Base-by-base conservation (phyloP, 2,797 vertebrate species). In the Anniella stebbinsi region DNA sequence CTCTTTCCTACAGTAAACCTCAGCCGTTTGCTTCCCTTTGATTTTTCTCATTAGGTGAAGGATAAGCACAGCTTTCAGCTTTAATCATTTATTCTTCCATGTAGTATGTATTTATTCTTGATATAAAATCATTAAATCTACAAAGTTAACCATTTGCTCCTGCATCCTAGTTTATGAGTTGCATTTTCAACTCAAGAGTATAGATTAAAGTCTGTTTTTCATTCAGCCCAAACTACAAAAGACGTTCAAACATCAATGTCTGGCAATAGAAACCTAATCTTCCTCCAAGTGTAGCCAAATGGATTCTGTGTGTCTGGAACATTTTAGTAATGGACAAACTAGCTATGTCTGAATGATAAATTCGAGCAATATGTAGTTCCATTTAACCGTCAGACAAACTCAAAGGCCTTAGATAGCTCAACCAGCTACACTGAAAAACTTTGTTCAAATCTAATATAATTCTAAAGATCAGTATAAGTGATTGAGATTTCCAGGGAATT, bases 281-380 rank as follows among this genome's bases (percentile, higher is more conserved):
- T 85, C 28, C 15, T 92, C 76, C 69, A 90, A 67, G 73, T 69
- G 66, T 84, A 63, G 33, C 76, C 75, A 81, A 91, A 90, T 45
- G 83, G 80, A 89, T 88, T 82, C 72, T 69, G 67, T 88, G 89
- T 87, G 80, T 25, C 45, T 73, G 36, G 60, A 63, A 91, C 1
- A 2, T 0, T 57, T 54, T 84, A 4, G 54, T 38, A 83, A 90
- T 11, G 85, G 45, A 80, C 60, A 95, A 95, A 90, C 60, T 88
- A 93, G 66, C 54, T 88, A 76, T 92, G 86, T 28, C 78, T n/a
- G 67, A 92, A 95, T 89, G 70, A 90, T 89, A 92, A 87, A 89
- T 86, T 86, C 36, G n/a, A 84, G 3, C 78, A 91, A 78, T 25
- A 51, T 84, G 75, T 15, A 91, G 66, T 12, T 80, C 86, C 51